phyloP scores from a whole-genome alignment of 2,888 invertebrate species.

The Andrena bucephala region DNA sequence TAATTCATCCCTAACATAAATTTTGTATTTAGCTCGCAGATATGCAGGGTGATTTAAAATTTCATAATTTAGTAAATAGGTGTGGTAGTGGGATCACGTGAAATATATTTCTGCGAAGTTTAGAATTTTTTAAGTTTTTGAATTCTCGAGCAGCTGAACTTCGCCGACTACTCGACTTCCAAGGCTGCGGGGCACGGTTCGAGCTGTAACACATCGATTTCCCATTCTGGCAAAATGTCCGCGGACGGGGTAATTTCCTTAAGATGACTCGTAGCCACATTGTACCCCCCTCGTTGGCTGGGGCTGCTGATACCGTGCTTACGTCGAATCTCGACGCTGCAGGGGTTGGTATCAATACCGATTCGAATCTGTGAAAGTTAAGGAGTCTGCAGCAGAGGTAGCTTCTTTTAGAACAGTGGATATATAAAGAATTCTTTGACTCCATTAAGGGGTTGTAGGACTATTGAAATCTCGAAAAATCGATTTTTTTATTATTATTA shows the following conservation, averaged over 20 bases:
- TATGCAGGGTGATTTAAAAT: no score
- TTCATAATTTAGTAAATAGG: no score
- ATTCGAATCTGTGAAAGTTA: constrained; percentile 60
- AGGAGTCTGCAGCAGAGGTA: constrained; percentile 27
- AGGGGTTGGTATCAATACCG: constrained; percentile 59
- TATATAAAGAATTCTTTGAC: no score
- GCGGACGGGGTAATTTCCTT: constrained; percentile 72
- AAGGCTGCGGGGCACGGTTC: constrained; percentile 28
- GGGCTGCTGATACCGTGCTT: constrained; percentile 52
- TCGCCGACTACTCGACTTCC: not conserved
- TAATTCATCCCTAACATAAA: no score
- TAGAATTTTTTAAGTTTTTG: not conserved
- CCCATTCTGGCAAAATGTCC: constrained; percentile 73
- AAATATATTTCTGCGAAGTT: no score
- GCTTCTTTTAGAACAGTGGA: constrained; percentile 5
- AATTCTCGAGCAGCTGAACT: constrained; percentile 31
- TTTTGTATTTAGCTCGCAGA: no score
- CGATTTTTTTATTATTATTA: no score
- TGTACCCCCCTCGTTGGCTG: not conserved
- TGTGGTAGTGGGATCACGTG: no score
- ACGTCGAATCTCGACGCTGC: constrained; percentile 52
- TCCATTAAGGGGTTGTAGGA: not conserved
- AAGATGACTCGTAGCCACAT: constrained; percentile 66
- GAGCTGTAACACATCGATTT: constrained; percentile 74
- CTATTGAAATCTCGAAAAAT: not conserved